Conservation (phyloP, 2,797 vertebrate genomes). For the Gymnodraco acuticeps region DNA sequence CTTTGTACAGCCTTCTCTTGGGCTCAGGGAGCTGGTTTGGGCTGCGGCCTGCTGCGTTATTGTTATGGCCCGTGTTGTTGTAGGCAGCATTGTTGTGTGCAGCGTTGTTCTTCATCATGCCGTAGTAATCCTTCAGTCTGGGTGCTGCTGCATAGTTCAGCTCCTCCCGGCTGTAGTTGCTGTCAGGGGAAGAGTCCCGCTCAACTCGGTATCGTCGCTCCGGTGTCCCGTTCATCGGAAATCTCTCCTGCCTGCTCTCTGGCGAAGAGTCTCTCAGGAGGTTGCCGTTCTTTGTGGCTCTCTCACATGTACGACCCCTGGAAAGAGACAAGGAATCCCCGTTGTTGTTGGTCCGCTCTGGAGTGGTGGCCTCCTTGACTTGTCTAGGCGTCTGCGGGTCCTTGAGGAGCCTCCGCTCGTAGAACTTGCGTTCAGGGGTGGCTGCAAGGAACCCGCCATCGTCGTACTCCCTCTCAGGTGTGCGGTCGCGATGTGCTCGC, state of each 20-base stretch:
- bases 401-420: constrained; percentile 73
- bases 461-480: constrained; percentile 86
- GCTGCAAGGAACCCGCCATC: constrained; percentile 82
- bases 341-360: constrained; percentile 75
- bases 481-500: constrained; percentile 83
- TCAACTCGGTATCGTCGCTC: constrained; percentile 77
- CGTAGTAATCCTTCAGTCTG: constrained; percentile 89
- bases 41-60: constrained; percentile 71
- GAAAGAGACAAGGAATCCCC: constrained; percentile 67
- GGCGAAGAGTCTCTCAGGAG: constrained; percentile 88
- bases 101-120: constrained; percentile 85
- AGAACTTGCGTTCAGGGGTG: constrained; percentile 80
- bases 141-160: constrained; percentile 80
- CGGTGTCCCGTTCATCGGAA: constrained; percentile 75
- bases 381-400: constrained; percentile 75
- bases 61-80: constrained; percentile 81
- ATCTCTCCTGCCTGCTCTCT: constrained; percentile 82
- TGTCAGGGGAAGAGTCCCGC: constrained; percentile 84
- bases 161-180: constrained; percentile 84
- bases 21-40: constrained; percentile 87
- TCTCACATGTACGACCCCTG: constrained; percentile 84
- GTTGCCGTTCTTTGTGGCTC: constrained; percentile 84
- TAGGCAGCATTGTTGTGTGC: constrained; percentile 78
- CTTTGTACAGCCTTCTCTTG: constrained; percentile 93
- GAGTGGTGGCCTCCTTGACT: constrained; percentile 71